These are phyloP conservation scores for Dendropsophus ebraccatus DNA, from an alignment of 2,113 vertebrate genomes.

Conservation along the genomic window DNA sequence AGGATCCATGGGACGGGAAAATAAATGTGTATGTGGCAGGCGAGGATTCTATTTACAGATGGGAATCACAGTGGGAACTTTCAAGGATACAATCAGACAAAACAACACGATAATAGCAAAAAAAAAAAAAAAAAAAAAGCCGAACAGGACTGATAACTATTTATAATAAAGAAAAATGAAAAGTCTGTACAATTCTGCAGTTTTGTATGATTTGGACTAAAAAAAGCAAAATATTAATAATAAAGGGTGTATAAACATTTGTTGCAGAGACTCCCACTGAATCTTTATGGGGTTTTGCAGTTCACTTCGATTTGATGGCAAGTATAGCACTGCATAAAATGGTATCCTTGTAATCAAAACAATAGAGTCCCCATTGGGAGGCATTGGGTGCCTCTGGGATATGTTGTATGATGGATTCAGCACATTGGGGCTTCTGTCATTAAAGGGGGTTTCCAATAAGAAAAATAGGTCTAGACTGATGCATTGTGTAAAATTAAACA, in stretches of 20 bases:
- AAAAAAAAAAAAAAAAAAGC: not conserved
- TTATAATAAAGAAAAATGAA: not conserved
- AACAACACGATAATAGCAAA: not conserved
- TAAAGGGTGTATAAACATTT: not conserved
- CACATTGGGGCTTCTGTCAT: too few relatives aligned
- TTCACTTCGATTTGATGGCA: not conserved
- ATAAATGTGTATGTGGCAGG: not conserved
- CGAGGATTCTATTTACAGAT: not conserved
- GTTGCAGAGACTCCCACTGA: too few relatives aligned
- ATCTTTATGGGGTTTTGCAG: not conserved
- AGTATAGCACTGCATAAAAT: too few relatives aligned
- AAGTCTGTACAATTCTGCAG: not conserved
- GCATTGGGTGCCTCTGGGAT: not conserved
- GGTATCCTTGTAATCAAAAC: too few relatives aligned
- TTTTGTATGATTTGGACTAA: not conserved
- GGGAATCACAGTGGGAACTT: not conserved
- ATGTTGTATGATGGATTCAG: too few relatives aligned
- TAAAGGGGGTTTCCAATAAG: too few relatives aligned
- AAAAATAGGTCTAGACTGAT: too few relatives aligned
- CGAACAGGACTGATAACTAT: not conserved
- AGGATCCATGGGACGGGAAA: slow-evolving; percentile 10
- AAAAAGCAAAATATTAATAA: not conserved
- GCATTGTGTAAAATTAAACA: too few relatives aligned
- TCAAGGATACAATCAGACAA: not conserved
- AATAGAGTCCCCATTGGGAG: not conserved